Evolutionary conservation across 2,888 invertebrate genomes (phyloP), one percentile per base, ranked within the genome.

Genomic region (Falcaria lacertinaria): DNA sequence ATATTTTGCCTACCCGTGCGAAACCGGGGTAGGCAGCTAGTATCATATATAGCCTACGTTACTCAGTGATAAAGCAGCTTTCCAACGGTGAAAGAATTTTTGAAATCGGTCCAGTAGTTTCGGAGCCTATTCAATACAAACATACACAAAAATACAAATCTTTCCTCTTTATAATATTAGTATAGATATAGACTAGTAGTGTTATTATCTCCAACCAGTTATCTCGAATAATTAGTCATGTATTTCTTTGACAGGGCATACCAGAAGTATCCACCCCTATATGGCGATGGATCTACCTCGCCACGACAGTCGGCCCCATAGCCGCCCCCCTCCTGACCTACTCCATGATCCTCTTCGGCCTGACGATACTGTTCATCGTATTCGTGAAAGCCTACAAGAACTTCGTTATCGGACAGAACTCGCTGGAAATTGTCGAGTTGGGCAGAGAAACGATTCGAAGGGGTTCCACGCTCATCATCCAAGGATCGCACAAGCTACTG

Each of bases 221-320:
- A n/a, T n/a, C n/a, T n/a, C n/a, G n/a, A n/a, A n/a, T n/a, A n/a
- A n/a, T n/a, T n/a, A n/a, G n/a, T n/a, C n/a, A n/a, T n/a, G 78
- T 81, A 0, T 11, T 11, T 28, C 11, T 11, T 28, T 11, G 3
- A 11, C 73, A 94, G 93, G 96, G 96, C 8, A 91, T 96, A 34
- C 94, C 94, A 41, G 95, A 96, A 55, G 73, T 96, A 5, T 91
- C 95, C 0, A 94, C 95, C 0, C 86, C 94, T n/a, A 96, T 96
- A 43, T 91, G 94, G 67, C 90, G 94, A 15, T 95, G 95, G 95
- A 92, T 96, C 15, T 96, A 93, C 78, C 69, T 96, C 34, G 94
- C 94, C 13, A 96, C 96, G 1, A 94, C 94, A 0, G 91, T 96
- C 49, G 94, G 93, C 0, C 95, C 95, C 13, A 77, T 93, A 17